Evolutionary conservation across 2,888 invertebrate genomes (phyloP).

Genomic region (Sericinus montela): DNA sequence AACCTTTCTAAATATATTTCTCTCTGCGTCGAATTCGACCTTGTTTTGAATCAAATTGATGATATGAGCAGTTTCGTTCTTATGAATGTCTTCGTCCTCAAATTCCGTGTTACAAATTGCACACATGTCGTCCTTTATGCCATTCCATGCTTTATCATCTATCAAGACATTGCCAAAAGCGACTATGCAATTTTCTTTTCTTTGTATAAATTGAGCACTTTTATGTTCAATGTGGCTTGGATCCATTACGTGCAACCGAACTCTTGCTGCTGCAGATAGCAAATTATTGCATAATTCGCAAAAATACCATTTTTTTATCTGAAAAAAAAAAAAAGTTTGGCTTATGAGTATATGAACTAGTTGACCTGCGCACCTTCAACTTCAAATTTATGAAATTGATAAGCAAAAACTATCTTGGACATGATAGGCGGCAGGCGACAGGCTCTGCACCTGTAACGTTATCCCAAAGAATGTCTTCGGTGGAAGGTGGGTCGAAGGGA

Average conservation of each 20-base stretch:
- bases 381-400: too few species aligned
- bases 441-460: too few species aligned
- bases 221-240: slow-evolving; percentile 37
- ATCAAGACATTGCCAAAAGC: slow-evolving; percentile 40
- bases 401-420: too few species aligned
- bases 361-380: too few species aligned
- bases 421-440: too few species aligned
- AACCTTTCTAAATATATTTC: slow-evolving; percentile 37
- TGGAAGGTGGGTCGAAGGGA: too few species aligned
- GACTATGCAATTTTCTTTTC: slow-evolving; percentile 29
- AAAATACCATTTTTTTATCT: slow-evolving; percentile 54
- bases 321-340: slow-evolving; percentile 20
- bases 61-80: slow-evolving; percentile 35
- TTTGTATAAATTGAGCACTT: slow-evolving; percentile 27
- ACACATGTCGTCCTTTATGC: slow-evolving; percentile 44
- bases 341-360: too few species aligned
- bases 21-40: slow-evolving; percentile 33
- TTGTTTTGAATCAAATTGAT: slow-evolving; percentile 44
- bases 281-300: slow-evolving; percentile 50
- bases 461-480: too few species aligned
- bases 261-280: slow-evolving; percentile 38
- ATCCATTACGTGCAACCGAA: slow-evolving; percentile 43
- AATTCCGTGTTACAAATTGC: slow-evolving; percentile 47
- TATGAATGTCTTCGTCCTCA: slow-evolving; percentile 39
- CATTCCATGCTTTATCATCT: slow-evolving; percentile 47